Conservation (phyloP, 1,140 invertebrate species). For the Ericerus pela region DNA sequence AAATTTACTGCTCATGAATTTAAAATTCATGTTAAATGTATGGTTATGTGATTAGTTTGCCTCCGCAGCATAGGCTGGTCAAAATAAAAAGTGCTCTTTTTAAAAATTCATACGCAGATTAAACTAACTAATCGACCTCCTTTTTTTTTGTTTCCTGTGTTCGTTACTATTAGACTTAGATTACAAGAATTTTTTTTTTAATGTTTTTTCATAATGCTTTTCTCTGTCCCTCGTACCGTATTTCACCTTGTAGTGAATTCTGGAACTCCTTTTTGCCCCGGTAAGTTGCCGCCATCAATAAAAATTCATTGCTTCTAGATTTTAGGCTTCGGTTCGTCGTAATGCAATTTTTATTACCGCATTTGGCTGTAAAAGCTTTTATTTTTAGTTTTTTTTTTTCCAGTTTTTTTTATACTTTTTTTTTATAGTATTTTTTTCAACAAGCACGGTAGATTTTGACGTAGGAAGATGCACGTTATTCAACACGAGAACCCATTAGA, state of each 20-base stretch:
- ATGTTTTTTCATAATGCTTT: conserved; percentile 22
- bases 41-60: too few species aligned
- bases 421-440: too few species aligned
- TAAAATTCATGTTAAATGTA: too few species aligned
- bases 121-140: conserved; percentile 1
- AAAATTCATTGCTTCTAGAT: conserved; percentile 8
- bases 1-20: too few species aligned
- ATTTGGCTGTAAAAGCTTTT: neutral
- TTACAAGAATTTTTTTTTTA: conserved; percentile 16
- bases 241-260: conserved; percentile 73
- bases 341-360: neutral
- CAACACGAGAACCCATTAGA: too few species aligned
- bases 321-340: neutral
- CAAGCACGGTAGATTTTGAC: too few species aligned
- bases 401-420: too few species aligned
- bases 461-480: too few species aligned
- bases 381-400: neutral
- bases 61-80: too few species aligned
- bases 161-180: conserved; percentile 12
- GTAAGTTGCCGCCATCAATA: conserved; percentile 49
- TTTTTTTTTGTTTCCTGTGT: conserved; percentile 1
- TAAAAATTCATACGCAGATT: too few species aligned
- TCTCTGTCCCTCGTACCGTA: conserved; percentile 35
- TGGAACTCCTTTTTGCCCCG: conserved; percentile 92
- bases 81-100: too few species aligned